Conservation (phyloP, 2,888 invertebrate genomes). For the Mimumesa dahlbomi region DNA sequence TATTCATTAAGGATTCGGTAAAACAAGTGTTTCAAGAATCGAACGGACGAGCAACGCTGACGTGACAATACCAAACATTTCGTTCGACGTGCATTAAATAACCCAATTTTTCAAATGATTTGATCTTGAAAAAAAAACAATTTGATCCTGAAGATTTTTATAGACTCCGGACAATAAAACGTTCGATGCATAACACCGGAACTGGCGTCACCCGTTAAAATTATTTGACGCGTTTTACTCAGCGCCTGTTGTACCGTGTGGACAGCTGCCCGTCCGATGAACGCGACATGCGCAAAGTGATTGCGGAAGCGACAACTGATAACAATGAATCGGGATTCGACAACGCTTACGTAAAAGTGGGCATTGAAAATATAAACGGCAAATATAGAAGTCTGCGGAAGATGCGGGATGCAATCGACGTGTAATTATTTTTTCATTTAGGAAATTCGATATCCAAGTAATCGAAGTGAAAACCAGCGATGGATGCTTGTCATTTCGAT, state of each 20-base stretch:
- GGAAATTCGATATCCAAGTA: neutral
- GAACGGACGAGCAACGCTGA: too few relatives aligned
- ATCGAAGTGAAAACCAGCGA: neutral
- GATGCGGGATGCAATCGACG: neutral
- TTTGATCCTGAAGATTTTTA: slow-evolving; percentile 19
- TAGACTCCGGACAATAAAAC: slow-evolving; percentile 22
- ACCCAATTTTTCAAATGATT: slow-evolving; percentile 33
- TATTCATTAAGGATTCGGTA: too few relatives aligned
- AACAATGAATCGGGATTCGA: slow-evolving; percentile 64
- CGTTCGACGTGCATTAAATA: slow-evolving; percentile 20
- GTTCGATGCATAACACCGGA: slow-evolving; percentile 15
- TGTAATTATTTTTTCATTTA: too few relatives aligned
- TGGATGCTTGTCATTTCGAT: too few relatives aligned
- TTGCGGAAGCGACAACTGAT: slow-evolving; percentile 66
- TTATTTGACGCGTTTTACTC: slow-evolving; percentile 67
- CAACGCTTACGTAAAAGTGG: slow-evolving; percentile 43
- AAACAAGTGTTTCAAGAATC: too few relatives aligned
- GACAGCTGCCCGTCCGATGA: slow-evolving; percentile 58
- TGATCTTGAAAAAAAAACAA: slow-evolving; percentile 23
- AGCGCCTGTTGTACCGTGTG: slow-evolving; percentile 47
- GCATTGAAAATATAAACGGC: slow-evolving; percentile 23
- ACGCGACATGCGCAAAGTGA: slow-evolving; percentile 66
- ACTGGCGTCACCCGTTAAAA: slow-evolving; percentile 59
- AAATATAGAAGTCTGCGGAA: neutral
- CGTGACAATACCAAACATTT: neutral